These are phyloP conservation scores for Blera fallax DNA, from an alignment of 2,888 invertebrate species.

Conservation along the genomic window DNA sequence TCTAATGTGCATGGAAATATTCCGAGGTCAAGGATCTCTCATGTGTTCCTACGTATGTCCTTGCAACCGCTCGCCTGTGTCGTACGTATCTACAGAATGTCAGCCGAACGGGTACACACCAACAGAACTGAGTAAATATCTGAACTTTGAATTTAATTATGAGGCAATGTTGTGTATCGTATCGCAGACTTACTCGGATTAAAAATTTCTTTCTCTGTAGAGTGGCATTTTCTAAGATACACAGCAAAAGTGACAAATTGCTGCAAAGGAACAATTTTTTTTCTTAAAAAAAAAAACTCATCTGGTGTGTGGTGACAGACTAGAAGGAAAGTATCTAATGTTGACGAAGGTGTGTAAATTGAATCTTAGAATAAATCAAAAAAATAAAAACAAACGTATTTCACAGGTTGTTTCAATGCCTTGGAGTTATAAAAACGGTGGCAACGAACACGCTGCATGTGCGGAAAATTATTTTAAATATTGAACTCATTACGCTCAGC, in stretches of 20 bases:
- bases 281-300: neutral
- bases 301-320: neutral
- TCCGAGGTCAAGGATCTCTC: conserved; percentile 29
- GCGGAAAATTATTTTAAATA: neutral
- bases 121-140: neutral
- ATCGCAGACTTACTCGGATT: neutral
- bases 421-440: neutral
- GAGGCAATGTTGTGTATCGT: conserved; percentile 31
- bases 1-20: neutral
- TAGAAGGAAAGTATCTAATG: neutral
- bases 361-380: neutral
- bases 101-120: neutral
- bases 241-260: neutral
- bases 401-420: neutral
- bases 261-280: neutral
- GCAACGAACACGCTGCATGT: neutral
- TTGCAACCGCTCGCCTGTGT: neutral
- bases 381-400: neutral
- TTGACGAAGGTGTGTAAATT: conserved; percentile 12
- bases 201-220: neutral
- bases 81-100: neutral
- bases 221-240: neutral
- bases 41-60: neutral
- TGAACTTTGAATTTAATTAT: conserved; percentile 43
- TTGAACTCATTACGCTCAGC: conserved; percentile 1